A percentile compares a stretch with the other conserved stretches of the same genome.
These are phyloP conservation scores for Australoheros facetus DNA, from an alignment of 2,797 vertebrate genomes.

Conservation along the genomic window DNA sequence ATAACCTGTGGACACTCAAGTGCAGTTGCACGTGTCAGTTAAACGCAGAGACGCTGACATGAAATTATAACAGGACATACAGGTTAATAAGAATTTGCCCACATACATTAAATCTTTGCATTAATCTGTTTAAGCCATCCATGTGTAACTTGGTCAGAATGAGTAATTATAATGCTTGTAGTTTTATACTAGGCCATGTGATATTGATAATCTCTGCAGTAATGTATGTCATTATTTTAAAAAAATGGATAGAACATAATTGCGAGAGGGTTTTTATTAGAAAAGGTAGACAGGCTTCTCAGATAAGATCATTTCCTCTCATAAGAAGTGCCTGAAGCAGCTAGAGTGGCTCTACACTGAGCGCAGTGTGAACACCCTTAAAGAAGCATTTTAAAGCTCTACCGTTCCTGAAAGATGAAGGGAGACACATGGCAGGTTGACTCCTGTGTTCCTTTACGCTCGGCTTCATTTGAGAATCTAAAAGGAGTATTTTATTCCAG, in stretches of 20 bases:
- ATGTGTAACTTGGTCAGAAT: not conserved
- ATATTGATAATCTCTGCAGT: not conserved
- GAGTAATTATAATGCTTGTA: not conserved
- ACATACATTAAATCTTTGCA: not conserved
- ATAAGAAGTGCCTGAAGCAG: not conserved
- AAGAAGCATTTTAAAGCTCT: slow-evolving; percentile 16
- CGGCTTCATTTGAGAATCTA: slow-evolving; percentile 26
- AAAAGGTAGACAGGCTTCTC: not conserved
- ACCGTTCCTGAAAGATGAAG: slow-evolving; percentile 19
- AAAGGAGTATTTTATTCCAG: slow-evolving; percentile 15
- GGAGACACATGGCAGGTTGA: slow-evolving; percentile 10
- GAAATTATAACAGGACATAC: too few relatives aligned
- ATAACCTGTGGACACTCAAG: not conserved
- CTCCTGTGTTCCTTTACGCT: slow-evolving; percentile 14
- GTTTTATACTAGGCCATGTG: not conserved
- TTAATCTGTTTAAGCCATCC: not conserved
- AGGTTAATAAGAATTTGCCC: not conserved
- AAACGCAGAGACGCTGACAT: too few relatives aligned
- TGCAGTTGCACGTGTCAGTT: not conserved
- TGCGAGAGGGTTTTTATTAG: not conserved
- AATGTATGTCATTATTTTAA: not conserved
- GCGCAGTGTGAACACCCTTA: slow-evolving; percentile 7
- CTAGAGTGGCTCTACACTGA: not conserved
- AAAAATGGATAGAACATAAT: not conserved
- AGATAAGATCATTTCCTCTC: slow-evolving; percentile 1